Evolutionary conservation across 1,140 invertebrate genomes (phyloP).

Genomic region (Neotoxoptera formosana): DNA sequence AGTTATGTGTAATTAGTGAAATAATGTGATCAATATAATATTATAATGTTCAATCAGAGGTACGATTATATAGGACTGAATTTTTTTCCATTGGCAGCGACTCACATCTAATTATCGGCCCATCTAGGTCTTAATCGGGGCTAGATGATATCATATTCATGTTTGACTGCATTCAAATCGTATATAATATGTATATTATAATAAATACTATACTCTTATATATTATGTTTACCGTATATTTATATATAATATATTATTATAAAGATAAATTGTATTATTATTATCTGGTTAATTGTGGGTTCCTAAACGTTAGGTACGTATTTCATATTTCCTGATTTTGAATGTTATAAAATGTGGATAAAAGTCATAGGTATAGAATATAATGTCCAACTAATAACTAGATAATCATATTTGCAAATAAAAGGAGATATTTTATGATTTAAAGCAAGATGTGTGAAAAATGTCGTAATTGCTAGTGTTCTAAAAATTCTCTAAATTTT

Average conservation of each 20-base stretch:
- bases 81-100: neutral
- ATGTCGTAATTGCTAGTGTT: neutral
- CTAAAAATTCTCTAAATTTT: constrained; percentile 22
- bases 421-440: neutral
- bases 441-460: neutral
- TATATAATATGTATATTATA: too few relatives aligned
- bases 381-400: neutral
- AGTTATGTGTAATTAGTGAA: neutral
- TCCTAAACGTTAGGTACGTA: neutral
- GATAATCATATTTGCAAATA: neutral
- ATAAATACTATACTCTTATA: neutral
- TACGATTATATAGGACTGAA: neutral
- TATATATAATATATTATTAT: too few relatives aligned
- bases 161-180: neutral
- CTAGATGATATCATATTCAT: neutral
- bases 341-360: neutral
- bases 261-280: neutral
- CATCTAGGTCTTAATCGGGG: neutral
- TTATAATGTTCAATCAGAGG: neutral
- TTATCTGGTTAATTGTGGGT: neutral
- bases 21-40: neutral
- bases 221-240: neutral
- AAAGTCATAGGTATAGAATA: neutral
- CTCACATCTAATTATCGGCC: neutral
- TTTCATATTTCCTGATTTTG: neutral